Evolutionary conservation across 2,797 vertebrate species (phyloP).

Genomic region (Chelon labrosus): DNA sequence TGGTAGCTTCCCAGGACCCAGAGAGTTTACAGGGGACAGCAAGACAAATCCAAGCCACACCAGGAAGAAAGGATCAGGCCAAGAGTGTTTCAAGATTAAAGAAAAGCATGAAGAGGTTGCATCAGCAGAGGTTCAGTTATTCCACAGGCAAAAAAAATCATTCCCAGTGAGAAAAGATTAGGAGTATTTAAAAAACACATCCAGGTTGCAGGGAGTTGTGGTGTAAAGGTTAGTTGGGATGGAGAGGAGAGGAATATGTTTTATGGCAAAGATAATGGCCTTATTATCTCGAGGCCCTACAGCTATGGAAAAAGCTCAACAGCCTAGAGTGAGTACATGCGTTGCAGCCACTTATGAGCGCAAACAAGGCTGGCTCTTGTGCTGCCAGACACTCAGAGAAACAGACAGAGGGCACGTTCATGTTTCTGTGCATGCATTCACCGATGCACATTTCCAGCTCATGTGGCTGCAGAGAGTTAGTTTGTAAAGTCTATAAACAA

Average conservation of each 20-base stretch:
- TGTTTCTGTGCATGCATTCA: constrained; percentile 30
- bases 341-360: constrained; percentile 37
- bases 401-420: constrained; percentile 41
- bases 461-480: background rate
- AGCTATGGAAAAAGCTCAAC: constrained; percentile 44
- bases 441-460: constrained; percentile 1
- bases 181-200: constrained; percentile 14
- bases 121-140: constrained; percentile 18
- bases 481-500: background rate
- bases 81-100: constrained; percentile 43
- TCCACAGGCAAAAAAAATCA: constrained; percentile 25
- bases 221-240: constrained; percentile 25
- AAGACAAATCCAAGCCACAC: constrained; percentile 45
- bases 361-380: constrained; percentile 25
- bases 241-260: constrained; percentile 22
- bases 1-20: constrained; percentile 46
- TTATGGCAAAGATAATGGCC: constrained; percentile 46
- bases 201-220: constrained; percentile 22
- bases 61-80: constrained; percentile 40
- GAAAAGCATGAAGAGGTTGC: constrained; percentile 40
- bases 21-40: constrained; percentile 45
- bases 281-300: constrained; percentile 38
- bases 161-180: constrained; percentile 16
- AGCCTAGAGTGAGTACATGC: constrained; percentile 25
- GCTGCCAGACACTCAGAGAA: constrained; percentile 25